Percentiles rank a stretch among this genome's conserved stretches.
Conservation (phyloP, 2,888 invertebrate genomes). For the Parnassius orleans region DNA sequence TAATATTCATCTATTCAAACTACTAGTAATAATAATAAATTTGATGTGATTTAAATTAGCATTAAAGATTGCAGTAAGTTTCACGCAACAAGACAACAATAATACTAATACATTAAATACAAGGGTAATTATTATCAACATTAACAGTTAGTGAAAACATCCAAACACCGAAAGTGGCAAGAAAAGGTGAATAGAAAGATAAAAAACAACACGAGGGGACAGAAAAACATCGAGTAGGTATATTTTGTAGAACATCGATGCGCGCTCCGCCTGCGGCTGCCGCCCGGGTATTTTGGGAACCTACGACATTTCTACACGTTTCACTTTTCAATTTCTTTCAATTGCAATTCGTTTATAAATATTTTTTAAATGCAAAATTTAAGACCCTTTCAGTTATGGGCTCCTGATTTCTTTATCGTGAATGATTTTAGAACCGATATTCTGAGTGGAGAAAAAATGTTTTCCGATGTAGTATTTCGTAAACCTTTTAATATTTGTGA, state of each 20-base stretch:
- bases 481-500: too few species aligned
- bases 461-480: background rate
- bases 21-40: background rate
- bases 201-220: conserved; percentile 68
- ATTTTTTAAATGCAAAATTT: conserved; percentile 6
- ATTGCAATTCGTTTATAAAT: conserved; percentile 8
- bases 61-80: conserved; percentile 11
- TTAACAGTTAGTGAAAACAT: conserved; percentile 81
- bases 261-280: conserved; percentile 65
- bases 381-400: background rate
- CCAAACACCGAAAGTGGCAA: conserved; percentile 78
- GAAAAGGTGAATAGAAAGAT: conserved; percentile 72
- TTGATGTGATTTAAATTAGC: background rate
- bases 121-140: conserved; percentile 68
- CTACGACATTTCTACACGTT: conserved; percentile 29
- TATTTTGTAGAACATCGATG: conserved; percentile 73
- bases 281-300: conserved; percentile 74
- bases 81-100: conserved; percentile 28
- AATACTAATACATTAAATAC: conserved; percentile 49
- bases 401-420: background rate
- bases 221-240: conserved; percentile 63
- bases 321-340: conserved; percentile 17
- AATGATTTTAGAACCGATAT: background rate
- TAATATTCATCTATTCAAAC: too few species aligned
- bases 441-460: background rate